Evolutionary conservation across 2,113 vertebrate species (phyloP).

Genomic region (Colossoma macropomum): DNA sequence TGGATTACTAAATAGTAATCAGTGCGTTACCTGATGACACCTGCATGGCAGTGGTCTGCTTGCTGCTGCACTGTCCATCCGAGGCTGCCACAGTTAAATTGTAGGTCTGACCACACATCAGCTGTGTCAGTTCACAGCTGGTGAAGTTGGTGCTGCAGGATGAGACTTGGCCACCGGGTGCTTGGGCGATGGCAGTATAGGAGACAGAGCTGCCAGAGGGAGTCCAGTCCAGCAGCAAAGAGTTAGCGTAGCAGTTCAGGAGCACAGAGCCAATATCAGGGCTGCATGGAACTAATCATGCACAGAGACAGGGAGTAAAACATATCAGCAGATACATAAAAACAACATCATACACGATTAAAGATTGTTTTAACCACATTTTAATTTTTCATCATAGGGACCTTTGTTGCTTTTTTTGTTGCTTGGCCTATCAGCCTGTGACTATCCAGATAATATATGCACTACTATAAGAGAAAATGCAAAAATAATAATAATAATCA

Average conservation of each 20-base stretch:
- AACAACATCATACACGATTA: background rate
- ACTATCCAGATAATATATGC: too few relatives aligned
- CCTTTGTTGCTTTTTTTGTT: too few relatives aligned
- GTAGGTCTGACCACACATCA: slow-evolving; percentile 72
- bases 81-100: slow-evolving; percentile 63
- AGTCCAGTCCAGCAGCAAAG: slow-evolving; percentile 65
- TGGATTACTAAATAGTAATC: too few relatives aligned
- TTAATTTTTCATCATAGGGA: too few relatives aligned
- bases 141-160: slow-evolving; percentile 68
- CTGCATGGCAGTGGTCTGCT: slow-evolving; percentile 52
- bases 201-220: slow-evolving; percentile 53
- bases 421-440: too few relatives aligned
- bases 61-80: slow-evolving; percentile 66
- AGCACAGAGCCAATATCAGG: slow-evolving; percentile 55
- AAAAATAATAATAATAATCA: too few relatives aligned
- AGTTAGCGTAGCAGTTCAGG: slow-evolving; percentile 73
- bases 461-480: too few relatives aligned
- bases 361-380: too few relatives aligned
- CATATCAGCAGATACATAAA: background rate
- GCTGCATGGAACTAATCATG: slow-evolving; percentile 71
- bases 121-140: slow-evolving; percentile 68
- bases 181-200: slow-evolving; percentile 65
- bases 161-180: slow-evolving; percentile 34
- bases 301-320: background rate
- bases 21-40: slow-evolving; percentile 69